Evolutionary conservation across 2,113 vertebrate species (phyloP), one percentile per base, ranked within the genome.

Genomic region (Eptatretus burgeri): DNA sequence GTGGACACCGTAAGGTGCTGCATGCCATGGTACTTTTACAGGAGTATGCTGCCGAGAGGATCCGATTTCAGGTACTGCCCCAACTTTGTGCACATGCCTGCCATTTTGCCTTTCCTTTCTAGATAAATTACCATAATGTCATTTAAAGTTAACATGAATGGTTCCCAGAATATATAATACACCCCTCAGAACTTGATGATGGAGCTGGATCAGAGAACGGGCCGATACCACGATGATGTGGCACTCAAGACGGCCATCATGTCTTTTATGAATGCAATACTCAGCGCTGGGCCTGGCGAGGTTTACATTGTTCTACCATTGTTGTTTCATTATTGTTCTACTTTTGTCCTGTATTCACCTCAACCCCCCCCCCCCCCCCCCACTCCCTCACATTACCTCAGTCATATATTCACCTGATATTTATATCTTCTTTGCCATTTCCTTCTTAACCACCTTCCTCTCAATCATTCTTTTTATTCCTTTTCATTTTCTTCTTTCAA

Each of bases 11-110:
- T 62, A 91, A 95, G 70, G 85, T 94, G 66, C 74, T 98, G 72
- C 81, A 98, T 74, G 81, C 89, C 8, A 96, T 98, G 91, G 74
- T 91, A 73, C 85, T 94, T 71, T 98, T 95, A 73, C 91, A 95
- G 74, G 91, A 84, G 71, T 94, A 86, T 0, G 82, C 91, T 74
- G 84, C 81, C 1, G 91, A 98, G 70, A 77, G 91, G 68, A 93
- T 87, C 2, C 81, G 91, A 50, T 98, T 98, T 69, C 91, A 98
- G 88, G 89, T 98, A 68, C 9, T 74, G 64, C n/a, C n/a, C 1
- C n/a, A n/a, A n/a, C n/a, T 13, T 20, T 2, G 0, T 9, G 49
- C 49, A 51, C 51, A 9, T 16, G 49, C 11, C 41, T 14, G 11
- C 14, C 19, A 52, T n/a, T 13, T 10, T 49, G 20, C 18, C 51